Base-by-base conservation (phyloP, 2,797 vertebrate species). In the Euthynnus affinis region DNA sequence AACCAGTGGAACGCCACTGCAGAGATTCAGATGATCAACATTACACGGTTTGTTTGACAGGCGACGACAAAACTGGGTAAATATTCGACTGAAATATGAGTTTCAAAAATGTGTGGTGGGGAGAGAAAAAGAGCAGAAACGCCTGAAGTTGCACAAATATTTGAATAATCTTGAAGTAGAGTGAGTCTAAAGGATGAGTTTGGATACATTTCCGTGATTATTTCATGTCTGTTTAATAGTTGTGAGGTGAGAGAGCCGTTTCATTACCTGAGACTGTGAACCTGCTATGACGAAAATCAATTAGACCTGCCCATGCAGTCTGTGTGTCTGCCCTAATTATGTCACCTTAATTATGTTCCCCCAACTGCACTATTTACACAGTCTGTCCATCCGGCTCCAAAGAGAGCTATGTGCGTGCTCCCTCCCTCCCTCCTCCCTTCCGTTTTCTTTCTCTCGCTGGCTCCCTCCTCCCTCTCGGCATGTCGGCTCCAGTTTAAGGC, bases 401-500 rank as follows among this genome's bases (percentile, higher is more conserved):
- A 83, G 88, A 84, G 66, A 84, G 73, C 86, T 34, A 78, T 65
- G n/a, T 85, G 69, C 80, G 14, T 37, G 73, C 83, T 59, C 75
- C 61, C 68, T 70, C 60, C 44, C 53, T 57, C 42, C 61, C 62
- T 65, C 44, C 81, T 52, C 82, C 83, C 76, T 77, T 22, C 61
- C 49, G 58, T 85, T 89, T 85, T 76, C 85, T 82, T 86, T 89
- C 53, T 77, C 48, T 86, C 53, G 6, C 83, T 78, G 87, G 55
- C 60, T 66, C 88, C 83, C 87, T 85, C 91, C 74, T 82, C 86
- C 86, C 83, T 6, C 81, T 49, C 88, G 88, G 84, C 94, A 80
- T 87, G 88, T 94, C 93, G 84, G 93, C 91, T 96, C 94, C 94
- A 79, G 88, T 91, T 94, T 91, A 94, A 94, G 94, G 94, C 95